Evolutionary conservation across 2,888 invertebrate genomes (phyloP), one percentile per base, ranked within the genome.

Genomic region (Hypomecis atomaria): DNA sequence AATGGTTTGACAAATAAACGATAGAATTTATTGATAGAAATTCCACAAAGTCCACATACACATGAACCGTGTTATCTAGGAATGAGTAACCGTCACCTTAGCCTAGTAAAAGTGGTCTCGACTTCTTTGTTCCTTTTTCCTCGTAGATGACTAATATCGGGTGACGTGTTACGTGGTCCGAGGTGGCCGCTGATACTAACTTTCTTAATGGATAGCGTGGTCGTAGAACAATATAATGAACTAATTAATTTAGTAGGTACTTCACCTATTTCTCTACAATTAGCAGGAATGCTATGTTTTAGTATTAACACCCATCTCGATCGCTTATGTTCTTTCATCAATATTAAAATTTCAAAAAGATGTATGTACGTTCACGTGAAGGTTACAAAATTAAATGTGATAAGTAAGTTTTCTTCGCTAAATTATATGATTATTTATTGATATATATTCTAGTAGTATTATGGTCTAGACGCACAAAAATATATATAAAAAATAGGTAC

Each of bases 201-300:
- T 90, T 88, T 84, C 78, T 82, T 88, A 89, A 89, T 88, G 85
- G 87, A 83, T 80, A 81, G 75, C 75, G 79, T 82, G 89, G 55
- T 55, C 56, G 13, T 52, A 57, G 56, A 65, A 65, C 43, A 60
- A 57, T 57, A 48, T 56, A 6, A 23, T 53, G 45, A 13, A 34
- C 57, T 47, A 43, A 54, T 33, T 47, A 43, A 54, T 33, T 11
- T 49, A 49, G 54, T n/a, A n/a, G n/a, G n/a, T 57, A 53, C 36
- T 11, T n/a, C 40, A 43, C 33, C 37, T 53, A 49, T 37, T 49
- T 40, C 10, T 40, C 40, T 0, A 49, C 36, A 33, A 11, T 37
- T 6, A 33, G 7, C 33, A 33, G 6, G 7, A 33, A 47, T 10
- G 10, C 9, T 45, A 23, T 45, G 11, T 45, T 23, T 45, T 13